Evolutionary conservation across 2,888 invertebrate species (phyloP), one percentile per base, ranked within the genome.

Genomic region (Chouioia cunea): DNA sequence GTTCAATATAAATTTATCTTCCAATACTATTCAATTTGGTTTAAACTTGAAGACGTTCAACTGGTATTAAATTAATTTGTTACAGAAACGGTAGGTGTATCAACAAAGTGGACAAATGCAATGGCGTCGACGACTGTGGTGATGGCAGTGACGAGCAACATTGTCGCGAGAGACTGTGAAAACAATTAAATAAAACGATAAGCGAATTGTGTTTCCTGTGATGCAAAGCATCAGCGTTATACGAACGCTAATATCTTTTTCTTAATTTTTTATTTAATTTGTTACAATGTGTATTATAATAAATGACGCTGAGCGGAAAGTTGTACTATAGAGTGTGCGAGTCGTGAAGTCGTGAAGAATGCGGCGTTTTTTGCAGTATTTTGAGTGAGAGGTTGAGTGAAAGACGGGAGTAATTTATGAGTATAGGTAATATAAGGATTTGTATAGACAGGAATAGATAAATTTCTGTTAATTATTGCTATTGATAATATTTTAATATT

Each of bases 121-220:
- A 93, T 80, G 91, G 91, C 4, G 84, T 86, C 57, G 89, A 89
- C 77, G 89, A 93, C 79, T 93, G 93, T 79, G 87, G 87, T 0
- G 93, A 93, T 76, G 86, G 86, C 68, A 90, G 90, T 10, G 93
- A 93, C 79, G 93, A 93, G 85, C 88, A 89, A 20, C 84, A 87
- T 67, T 85, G 85, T 76, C 80, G 81, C 66, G 79, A 81, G 67
- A 78, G 81, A 69, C 75, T 77, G 67, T 72, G 65, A 67, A 48
- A 46, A 44, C 3, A 27, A 18, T 16, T 14, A 54, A 20, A 23
- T 14, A 57, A n/a, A 44, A 63, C 36, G 18, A 27, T 43, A n/a
- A 12, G n/a, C 20, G 18, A 16, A 50, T 8, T 47, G n/a, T 44
- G 22, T 59, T 48, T 56, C 36, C 18, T 60, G 23, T 46, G 12